Evolutionary conservation across 2,113 vertebrate species (phyloP).

Genomic region (Siniperca knerii): DNA sequence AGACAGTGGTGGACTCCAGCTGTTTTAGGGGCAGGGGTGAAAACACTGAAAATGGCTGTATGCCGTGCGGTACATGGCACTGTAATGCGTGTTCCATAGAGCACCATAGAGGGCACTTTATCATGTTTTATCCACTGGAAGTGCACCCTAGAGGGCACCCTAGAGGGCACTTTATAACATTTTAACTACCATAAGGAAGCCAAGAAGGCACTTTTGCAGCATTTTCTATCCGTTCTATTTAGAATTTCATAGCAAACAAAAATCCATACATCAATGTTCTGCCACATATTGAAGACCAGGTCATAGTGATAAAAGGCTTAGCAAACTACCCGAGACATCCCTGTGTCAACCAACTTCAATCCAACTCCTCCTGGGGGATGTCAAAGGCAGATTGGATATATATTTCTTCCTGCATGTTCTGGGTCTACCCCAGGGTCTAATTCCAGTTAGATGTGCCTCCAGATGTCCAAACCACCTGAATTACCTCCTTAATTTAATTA

Average conservation of each 20-base stretch:
- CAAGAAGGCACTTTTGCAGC: no score
- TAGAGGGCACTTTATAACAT: no score
- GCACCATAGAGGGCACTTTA: no score
- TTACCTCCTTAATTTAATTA: background rate
- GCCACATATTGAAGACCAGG: background rate
- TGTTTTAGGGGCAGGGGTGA: no score
- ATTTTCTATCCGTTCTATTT: background rate
- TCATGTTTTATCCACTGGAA: no score
- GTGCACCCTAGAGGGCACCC: no score
- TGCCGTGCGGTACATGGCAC: no score
- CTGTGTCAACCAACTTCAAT: background rate
- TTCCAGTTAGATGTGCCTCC: background rate
- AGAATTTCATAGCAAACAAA: background rate
- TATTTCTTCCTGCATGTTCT: background rate
- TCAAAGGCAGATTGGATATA: background rate
- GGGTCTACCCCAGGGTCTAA: background rate
- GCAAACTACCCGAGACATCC: background rate
- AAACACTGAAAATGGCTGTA: fast-evolving
- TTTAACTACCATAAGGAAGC: no score
- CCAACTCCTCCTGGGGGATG: background rate
- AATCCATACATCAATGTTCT: background rate
- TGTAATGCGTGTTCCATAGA: no score
- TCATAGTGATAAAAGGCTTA: background rate
- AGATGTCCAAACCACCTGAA: background rate
- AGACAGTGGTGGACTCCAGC: no score